Evolutionary conservation across 2,113 vertebrate genomes (phyloP), one percentile per base, ranked within the genome.

Genomic region (Neopipo cinnamomea): DNA sequence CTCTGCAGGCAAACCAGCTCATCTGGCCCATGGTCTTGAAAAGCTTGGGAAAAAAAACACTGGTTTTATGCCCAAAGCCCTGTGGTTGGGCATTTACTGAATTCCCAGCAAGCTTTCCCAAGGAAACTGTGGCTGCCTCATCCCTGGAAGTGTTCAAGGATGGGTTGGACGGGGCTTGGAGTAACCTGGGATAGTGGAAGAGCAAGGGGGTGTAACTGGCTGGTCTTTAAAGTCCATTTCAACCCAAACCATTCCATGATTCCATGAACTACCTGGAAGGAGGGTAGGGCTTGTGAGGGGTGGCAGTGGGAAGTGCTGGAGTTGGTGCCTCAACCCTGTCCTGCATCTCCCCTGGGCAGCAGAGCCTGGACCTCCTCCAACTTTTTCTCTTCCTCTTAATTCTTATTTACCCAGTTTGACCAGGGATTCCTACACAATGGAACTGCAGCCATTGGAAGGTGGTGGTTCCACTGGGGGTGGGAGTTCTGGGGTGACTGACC

Each of bases 11-110:
- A 78, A 85, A 66, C 7, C 42, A 19, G 30, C 39, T 65, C 14
- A 1, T 11, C 0, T 5, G 19, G 44, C 4, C 3, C 52, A 8
- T 1, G 25, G 63, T 10, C 47, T 33, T 16, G 31, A 28, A 22
- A 89, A 8, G 28, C 53, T 72, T 46, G 55, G 5, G 6, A 22
- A 28, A 21, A 21, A 76, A 73, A 31, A 5, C 2, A 7, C 25
- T 5, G 0, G 16, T 65, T 77, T 15, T 39, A 5, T 28, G 46
- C 7, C 30, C 79, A 31, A 23, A 44, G 49, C 28, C n/a, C 41
- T 12, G 5, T 14, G 8, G 11, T 2, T 3, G 14, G 52, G 2
- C 5, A 16, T 30, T 61, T 27, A 6, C 18, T 0, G 1, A 21
- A 2, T 9, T 52, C 66, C 41, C 79, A 62, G 66, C 18, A 17